Conservation (phyloP, 2,888 invertebrate species). For the Scelioninae gen. 1 region DNA sequence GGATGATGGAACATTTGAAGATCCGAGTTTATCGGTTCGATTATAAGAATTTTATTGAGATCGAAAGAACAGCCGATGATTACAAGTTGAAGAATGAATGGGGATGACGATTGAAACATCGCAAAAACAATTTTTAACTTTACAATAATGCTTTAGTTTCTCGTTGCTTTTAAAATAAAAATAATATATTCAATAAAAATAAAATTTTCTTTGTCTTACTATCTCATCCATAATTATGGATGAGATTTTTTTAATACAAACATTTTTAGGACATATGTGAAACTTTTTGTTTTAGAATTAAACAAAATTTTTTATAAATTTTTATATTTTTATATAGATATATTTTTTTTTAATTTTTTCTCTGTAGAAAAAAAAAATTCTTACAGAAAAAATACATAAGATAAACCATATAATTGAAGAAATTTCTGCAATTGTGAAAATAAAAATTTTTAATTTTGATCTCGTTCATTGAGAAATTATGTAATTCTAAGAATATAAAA, state of each 20-base stretch:
- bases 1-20: constrained; percentile 56
- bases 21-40: constrained; percentile 45
- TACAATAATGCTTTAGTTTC: constrained; percentile 5
- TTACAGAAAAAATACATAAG: too few relatives aligned
- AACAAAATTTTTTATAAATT: too few relatives aligned
- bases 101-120: constrained; percentile 41
- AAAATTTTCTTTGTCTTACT: background rate
- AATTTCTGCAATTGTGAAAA: background rate
- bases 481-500: background rate
- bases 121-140: constrained; percentile 37
- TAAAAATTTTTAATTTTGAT: background rate
- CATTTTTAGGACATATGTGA: too few relatives aligned
- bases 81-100: constrained; percentile 38
- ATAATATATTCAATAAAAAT: background rate
- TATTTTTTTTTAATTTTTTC: too few relatives aligned
- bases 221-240: too few relatives aligned
- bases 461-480: background rate
- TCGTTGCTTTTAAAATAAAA: background rate
- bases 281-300: too few relatives aligned
- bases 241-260: too few relatives aligned
- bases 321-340: too few relatives aligned
- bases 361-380: too few relatives aligned
- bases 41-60: constrained; percentile 38
- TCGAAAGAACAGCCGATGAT: constrained; percentile 43
- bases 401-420: too few relatives aligned